Conservation (phyloP, 1,140 invertebrate species). For the Drosophila nikananu region DNA sequence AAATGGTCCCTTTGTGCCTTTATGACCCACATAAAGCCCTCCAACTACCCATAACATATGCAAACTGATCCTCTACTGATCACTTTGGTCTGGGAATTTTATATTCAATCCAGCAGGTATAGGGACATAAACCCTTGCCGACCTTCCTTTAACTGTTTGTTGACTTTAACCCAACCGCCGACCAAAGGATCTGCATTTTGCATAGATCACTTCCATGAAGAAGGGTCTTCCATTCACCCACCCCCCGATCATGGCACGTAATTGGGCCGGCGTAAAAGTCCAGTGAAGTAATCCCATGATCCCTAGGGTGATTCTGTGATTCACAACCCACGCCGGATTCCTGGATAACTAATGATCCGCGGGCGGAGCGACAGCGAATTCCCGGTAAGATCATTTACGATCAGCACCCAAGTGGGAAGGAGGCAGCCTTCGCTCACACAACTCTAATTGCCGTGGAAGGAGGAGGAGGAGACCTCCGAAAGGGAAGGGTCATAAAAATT, state of each 20-base stretch:
- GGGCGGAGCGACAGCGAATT: constrained; percentile 45
- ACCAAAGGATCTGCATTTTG: constrained; percentile 21
- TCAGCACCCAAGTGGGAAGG: constrained; percentile 48
- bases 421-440: constrained; percentile 37
- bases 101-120: constrained; percentile 13
- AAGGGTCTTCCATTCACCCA: background rate
- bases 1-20: constrained; percentile 10
- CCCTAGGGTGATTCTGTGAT: constrained; percentile 37
- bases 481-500: constrained; percentile 70
- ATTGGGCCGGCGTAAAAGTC: constrained; percentile 61
- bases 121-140: constrained; percentile 12
- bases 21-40: constrained; percentile 38
- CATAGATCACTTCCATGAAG: constrained; percentile 51
- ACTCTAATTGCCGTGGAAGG: constrained; percentile 67
- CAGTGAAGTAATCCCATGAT: constrained; percentile 38
- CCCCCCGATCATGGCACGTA: constrained; percentile 40
- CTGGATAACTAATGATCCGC: constrained; percentile 62
- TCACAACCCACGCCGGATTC: constrained; percentile 56
- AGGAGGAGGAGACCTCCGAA: constrained; percentile 24
- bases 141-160: constrained; percentile 61
- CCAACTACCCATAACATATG: constrained; percentile 10
- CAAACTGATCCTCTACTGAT: constrained; percentile 31
- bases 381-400: constrained; percentile 72
- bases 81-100: constrained; percentile 24
- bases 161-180: constrained; percentile 56